Base-by-base conservation (phyloP, 2,113 vertebrate genomes). In the Oplegnathus fasciatus region DNA sequence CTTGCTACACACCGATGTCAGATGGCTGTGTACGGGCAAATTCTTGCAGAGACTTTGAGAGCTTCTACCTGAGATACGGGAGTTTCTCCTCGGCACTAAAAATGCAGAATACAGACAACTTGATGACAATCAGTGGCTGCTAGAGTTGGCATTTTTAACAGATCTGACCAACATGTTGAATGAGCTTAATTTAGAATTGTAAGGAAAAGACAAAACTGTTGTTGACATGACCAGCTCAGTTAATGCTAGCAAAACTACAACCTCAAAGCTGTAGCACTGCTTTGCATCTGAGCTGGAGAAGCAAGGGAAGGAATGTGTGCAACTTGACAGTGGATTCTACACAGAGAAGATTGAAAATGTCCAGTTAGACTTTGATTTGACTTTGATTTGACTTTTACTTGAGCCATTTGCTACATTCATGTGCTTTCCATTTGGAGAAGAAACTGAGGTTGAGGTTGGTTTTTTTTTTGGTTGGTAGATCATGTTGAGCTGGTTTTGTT, bases 91-190 rank as follows among this genome's bases (percentile, higher is more conserved):
- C 72, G 57, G 10, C 2, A 2, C 40, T 68, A 4, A 20, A 90
- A 58, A 87, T 71, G 73, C 69, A 88, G 86, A 88, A 75, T 82
- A 74, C 71, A 61, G 64, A 0, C 57, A 71, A 61, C 77, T 82
- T 18, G 50, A 78, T 78, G 68, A 84, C 3, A 15, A 10, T 61
- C 32, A 82, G 28, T 82, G 78, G 66, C 67, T 89, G 60, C 18
- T 89, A 37, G 62, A 84, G 24, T 77, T 86, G 26, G 87, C 70
- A 65, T 78, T 88, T 79, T 87, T 88, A 73, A 85, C 85, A 2
- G 57, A 88, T 85, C n/a, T 88, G 72, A 89, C 78, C 0, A 89
- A 88, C 67, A 87, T 90, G 84, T 76, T 90, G 62, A 90, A 86
- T 83, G 75, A 85, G 1, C 78, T 88, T 34, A 84, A 89, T 84